A percentile compares a stretch with the other conserved stretches of the same genome.
phyloP scores from a whole-genome alignment of 2,888 invertebrate species.

The Cylindroiulus punctatus region DNA sequence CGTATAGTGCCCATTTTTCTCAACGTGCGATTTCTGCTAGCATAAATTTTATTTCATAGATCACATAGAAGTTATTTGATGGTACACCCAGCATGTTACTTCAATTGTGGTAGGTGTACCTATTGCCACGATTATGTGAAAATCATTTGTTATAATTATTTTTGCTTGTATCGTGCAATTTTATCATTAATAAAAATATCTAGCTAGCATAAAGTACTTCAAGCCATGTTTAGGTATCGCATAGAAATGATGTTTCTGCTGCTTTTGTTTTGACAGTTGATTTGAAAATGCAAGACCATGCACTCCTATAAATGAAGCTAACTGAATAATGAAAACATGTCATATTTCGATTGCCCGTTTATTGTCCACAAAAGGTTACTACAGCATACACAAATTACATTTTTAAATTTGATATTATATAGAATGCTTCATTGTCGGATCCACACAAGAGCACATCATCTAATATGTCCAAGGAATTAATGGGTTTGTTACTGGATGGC shows the following conservation, averaged over 20 bases:
- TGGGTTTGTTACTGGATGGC: slow-evolving; percentile 78
- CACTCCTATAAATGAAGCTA: too few relatives aligned
- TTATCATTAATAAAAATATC: slow-evolving; percentile 27
- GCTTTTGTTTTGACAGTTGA: too few relatives aligned
- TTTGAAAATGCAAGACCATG: too few relatives aligned
- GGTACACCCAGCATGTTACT: neutral
- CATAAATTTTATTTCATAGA: neutral
- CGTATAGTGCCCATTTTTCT: neutral
- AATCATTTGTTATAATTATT: slow-evolving; percentile 15
- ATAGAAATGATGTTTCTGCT: too few relatives aligned
- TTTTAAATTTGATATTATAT: slow-evolving; percentile 70
- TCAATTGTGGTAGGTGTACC: neutral
- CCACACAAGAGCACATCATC: slow-evolving; percentile 81
- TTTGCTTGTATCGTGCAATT: slow-evolving; percentile 22
- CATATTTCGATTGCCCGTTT: neutral
- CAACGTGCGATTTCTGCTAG: neutral
- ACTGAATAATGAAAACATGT: neutral
- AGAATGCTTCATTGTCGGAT: slow-evolving; percentile 88
- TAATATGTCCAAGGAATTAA: slow-evolving; percentile 84
- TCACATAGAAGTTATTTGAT: neutral
- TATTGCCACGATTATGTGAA: neutral
- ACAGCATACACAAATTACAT: neutral
- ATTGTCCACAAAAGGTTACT: neutral
- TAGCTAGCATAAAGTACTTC: slow-evolving; percentile 30
- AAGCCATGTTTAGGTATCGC: neutral